A percentile compares a stretch with the other conserved stretches of the same genome.
Conservation (phyloP, 2,113 vertebrate genomes). For the Nematolebias whitei region DNA sequence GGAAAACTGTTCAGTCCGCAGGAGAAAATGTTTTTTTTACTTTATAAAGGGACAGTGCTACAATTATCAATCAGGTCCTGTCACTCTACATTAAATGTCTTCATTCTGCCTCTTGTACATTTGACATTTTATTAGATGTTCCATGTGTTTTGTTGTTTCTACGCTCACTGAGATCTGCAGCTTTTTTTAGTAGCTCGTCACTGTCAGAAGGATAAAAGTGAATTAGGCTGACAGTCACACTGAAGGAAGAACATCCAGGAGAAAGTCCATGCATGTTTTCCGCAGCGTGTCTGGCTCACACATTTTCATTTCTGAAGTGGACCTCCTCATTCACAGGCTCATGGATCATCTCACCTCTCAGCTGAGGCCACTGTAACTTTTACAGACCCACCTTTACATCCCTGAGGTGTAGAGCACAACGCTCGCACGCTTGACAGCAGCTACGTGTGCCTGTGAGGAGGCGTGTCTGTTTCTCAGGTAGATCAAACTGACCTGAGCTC, state of each 20-base stretch:
- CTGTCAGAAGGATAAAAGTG: background rate
- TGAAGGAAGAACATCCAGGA: too few species aligned
- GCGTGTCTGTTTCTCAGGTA: conserved; percentile 1
- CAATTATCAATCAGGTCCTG: conserved; percentile 18
- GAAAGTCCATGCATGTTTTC: background rate
- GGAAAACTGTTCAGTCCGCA: conserved; percentile 32
- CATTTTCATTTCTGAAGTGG: background rate
- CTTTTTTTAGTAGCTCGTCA: background rate
- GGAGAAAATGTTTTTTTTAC: conserved; percentile 29
- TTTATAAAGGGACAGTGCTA: conserved; percentile 12
- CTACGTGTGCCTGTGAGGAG: background rate
- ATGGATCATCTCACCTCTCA: background rate
- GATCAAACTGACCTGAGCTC: conserved; percentile 4
- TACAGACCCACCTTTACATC: background rate
- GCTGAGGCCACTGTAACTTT: background rate
- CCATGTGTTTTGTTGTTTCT: too few species aligned
- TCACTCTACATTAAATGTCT: too few species aligned
- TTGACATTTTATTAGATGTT: background rate
- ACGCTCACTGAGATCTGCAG: background rate
- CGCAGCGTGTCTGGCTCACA: background rate
- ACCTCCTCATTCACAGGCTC: background rate
- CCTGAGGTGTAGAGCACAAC: conserved; percentile 1
- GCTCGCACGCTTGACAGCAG: background rate
- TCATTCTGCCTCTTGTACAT: background rate
- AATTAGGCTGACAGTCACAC: background rate